Percentiles rank a stretch among this genome's conserved stretches.
Conservation (phyloP, 2,113 vertebrate species). For the Diphyllodes magnificus region DNA sequence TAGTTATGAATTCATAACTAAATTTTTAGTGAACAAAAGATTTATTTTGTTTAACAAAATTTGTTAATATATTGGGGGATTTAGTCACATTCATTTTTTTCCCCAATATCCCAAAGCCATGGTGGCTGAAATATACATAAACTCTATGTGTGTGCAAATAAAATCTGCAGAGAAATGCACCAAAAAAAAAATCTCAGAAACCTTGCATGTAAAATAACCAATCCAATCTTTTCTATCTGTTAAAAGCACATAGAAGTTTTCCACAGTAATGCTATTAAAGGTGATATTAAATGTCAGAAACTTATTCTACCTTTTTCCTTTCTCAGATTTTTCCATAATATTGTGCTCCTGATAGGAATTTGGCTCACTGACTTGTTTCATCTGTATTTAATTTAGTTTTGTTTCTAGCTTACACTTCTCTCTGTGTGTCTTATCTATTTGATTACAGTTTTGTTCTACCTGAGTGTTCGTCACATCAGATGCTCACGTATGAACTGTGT, state of each 20-base stretch:
- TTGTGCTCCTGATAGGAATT: background rate
- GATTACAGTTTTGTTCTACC: background rate
- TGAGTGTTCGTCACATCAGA: background rate
- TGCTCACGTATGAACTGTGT: fast-evolving
- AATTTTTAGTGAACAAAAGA: background rate
- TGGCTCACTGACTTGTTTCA: background rate
- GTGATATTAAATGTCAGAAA: background rate
- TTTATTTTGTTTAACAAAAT: background rate
- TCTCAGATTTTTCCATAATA: background rate
- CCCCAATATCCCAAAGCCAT: background rate
- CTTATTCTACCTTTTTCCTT: background rate
- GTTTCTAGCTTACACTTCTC: background rate
- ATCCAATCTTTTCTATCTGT: background rate
- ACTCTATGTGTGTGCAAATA: background rate
- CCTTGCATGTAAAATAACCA: background rate
- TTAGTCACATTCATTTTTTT: background rate
- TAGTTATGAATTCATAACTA: background rate
- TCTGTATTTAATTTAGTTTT: background rate
- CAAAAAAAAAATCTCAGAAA: background rate
- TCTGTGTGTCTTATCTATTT: background rate
- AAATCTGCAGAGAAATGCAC: background rate
- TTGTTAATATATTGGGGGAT: background rate
- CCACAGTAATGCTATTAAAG: background rate
- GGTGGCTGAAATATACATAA: background rate
- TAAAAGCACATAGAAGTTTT: fast-evolving